A percentile compares a stretch with the other conserved stretches of the same genome.
Evolutionary conservation across 2,113 vertebrate genomes (phyloP).

Genomic region (Sylvilagus bachmani): DNA sequence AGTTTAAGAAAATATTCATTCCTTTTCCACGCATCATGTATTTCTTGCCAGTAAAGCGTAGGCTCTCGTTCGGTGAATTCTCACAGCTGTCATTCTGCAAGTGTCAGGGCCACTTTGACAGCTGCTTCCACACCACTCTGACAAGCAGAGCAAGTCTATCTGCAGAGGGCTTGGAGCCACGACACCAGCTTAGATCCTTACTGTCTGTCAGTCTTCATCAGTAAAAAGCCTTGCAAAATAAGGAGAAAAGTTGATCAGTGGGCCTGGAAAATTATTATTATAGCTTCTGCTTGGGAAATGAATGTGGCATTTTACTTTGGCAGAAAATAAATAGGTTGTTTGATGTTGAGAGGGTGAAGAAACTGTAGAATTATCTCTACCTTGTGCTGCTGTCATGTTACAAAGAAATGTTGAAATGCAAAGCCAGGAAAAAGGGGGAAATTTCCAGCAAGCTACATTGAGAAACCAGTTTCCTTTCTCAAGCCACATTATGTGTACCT

Average conservation of each 20-base stretch:
- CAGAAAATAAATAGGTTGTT: not conserved
- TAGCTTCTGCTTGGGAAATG: not conserved
- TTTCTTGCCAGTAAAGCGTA: not conserved
- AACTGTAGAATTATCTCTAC: not conserved
- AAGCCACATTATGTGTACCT: not conserved
- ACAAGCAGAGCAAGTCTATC: not conserved
- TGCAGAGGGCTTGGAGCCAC: not conserved
- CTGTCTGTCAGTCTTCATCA: slow-evolving; percentile 18
- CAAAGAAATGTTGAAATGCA: not conserved
- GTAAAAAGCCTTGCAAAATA: slow-evolving; percentile 35
- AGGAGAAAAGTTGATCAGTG: not conserved
- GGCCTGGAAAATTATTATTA: not conserved
- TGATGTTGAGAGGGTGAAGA: not conserved
- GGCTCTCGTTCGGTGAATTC: not conserved
- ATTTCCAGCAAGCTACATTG: not conserved
- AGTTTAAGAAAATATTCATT: slow-evolving; percentile 17
- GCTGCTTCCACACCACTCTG: not conserved
- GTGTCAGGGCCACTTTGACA: not conserved
- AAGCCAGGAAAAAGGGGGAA: not conserved
- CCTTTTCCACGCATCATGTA: not conserved
- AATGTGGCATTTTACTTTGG: not conserved
- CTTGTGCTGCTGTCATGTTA: not conserved
- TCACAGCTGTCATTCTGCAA: not conserved
- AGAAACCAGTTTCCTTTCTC: not conserved
- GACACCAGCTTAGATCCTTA: not conserved